Evolutionary conservation across 2,888 invertebrate species (phyloP), one percentile per base, ranked within the genome.

Genomic region (Epsilonema sp.): DNA sequence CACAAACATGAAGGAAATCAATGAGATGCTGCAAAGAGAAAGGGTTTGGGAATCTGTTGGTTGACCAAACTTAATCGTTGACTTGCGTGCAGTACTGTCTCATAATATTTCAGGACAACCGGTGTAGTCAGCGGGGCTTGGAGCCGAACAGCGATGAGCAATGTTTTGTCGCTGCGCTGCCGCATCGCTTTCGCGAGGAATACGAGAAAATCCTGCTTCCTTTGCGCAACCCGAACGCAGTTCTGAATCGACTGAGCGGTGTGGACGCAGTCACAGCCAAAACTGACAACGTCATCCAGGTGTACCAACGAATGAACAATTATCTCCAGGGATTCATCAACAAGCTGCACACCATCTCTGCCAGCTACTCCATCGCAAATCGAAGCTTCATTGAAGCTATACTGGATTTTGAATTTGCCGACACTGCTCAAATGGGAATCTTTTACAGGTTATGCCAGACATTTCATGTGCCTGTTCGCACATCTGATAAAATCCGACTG

Each of bases 271-370:
- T 37, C n/a, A 48, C 49, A 23, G 45, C 48, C 21, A 46, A 45
- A 46, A 48, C 46, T 25, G 40, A 44, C 5, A 46, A 31, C 21
- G 31, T 41, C 16, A 51, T 46, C 26, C 40, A 41, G 43, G 74
- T 76, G 1, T 78, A 78, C 58, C 70, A 71, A 42, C 75, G 73
- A 54, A 72, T 82, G 54, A 82, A 80, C 67, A 73, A 76, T 53
- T 82, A 82, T 66, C 68, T 84, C 37, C 75, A 75, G 44, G 75
- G 77, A 39, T 80, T 80, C 61, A 71, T 82, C 48, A 80, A 82
- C 66, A n/a, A n/a, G n/a, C 80, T 79, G 77, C 77, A 78, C 38
- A 71, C 79, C 42, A 74, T 75, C 59, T 77, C 79, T 53, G 70
- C 79, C 58, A 80, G 81, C 63, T 82, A 81, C 58, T 74, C 76